phyloP scores from a whole-genome alignment of 2,797 vertebrate genomes.

The Tapera naevia region DNA sequence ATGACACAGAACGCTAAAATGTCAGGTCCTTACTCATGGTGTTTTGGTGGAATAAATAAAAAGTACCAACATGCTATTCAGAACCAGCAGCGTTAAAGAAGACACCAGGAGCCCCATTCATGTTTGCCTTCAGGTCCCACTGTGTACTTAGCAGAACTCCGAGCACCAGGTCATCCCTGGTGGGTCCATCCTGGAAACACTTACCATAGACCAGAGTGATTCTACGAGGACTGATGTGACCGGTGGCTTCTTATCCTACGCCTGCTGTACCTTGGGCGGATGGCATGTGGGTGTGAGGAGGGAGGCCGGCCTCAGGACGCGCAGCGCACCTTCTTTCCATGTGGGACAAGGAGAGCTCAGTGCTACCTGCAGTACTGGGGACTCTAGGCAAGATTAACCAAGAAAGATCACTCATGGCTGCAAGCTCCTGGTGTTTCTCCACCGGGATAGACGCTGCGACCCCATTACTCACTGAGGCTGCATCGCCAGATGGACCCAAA shows the following conservation, averaged over 20 bases:
- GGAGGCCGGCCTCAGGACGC: background rate
- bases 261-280: background rate
- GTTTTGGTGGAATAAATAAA: constrained; percentile 73
- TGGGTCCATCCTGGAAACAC: background rate
- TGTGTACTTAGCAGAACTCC: rapidly evolving
- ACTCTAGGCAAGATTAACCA: background rate
- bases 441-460: background rate
- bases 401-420: background rate
- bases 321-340: background rate
- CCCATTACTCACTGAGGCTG: background rate
- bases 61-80: constrained; percentile 64
- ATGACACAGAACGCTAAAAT: constrained; percentile 74
- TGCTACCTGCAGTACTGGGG: constrained; percentile 33
- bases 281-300: background rate
- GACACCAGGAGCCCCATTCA: background rate
- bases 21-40: constrained; percentile 76
- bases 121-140: background rate
- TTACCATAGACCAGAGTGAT: background rate
- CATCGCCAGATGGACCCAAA: background rate
- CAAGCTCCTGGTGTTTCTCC: background rate
- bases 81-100: constrained; percentile 53
- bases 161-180: background rate
- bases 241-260: background rate
- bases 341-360: constrained; percentile 57
- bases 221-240: background rate